Percentiles rank a stretch among this genome's conserved stretches.
phyloP scores from a whole-genome alignment of 1,140 invertebrate species.

The Drosophila aff. region DNA sequence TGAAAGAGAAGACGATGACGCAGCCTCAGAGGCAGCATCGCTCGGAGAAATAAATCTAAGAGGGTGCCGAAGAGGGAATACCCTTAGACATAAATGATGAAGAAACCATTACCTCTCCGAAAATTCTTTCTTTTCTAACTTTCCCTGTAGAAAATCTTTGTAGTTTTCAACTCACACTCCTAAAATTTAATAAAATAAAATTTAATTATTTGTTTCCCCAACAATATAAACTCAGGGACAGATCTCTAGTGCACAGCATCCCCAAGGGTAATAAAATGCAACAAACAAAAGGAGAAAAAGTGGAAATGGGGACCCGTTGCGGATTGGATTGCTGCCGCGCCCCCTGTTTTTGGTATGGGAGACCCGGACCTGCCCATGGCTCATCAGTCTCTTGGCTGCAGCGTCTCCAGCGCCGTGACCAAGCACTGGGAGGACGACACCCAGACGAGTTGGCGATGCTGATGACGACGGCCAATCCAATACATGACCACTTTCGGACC shows the following conservation, averaged over 20 bases:
- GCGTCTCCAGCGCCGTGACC: conserved; percentile 36
- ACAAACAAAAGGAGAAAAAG: conserved; percentile 22
- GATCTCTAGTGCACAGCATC: background rate
- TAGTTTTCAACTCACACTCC: too few relatives aligned
- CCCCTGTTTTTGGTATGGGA: conserved; percentile 16
- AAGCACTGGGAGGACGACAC: conserved; percentile 31
- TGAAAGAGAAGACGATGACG: conserved; percentile 60
- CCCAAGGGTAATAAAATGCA: conserved; percentile 22
- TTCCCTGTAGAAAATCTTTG: background rate
- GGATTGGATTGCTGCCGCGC: conserved; percentile 28
- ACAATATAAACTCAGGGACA: too few relatives aligned
- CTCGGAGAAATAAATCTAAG: conserved; percentile 23
- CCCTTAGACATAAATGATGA: background rate
- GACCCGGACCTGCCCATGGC: conserved; percentile 47
- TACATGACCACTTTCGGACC: conserved; percentile 35
- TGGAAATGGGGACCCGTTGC: conserved; percentile 57
- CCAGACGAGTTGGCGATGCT: background rate
- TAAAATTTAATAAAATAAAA: too few relatives aligned
- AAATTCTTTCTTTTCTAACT: too few relatives aligned
- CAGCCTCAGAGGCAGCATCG: conserved; percentile 22
- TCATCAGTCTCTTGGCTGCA: conserved; percentile 59
- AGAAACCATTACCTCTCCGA: too few relatives aligned
- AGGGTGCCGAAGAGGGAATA: background rate
- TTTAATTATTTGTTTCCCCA: too few relatives aligned
- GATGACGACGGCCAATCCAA: conserved; percentile 43